Percentiles rank a stretch among this genome's conserved stretches.
Evolutionary conservation across 2,888 invertebrate genomes (phyloP).

Genomic region (Dryobota labecula): DNA sequence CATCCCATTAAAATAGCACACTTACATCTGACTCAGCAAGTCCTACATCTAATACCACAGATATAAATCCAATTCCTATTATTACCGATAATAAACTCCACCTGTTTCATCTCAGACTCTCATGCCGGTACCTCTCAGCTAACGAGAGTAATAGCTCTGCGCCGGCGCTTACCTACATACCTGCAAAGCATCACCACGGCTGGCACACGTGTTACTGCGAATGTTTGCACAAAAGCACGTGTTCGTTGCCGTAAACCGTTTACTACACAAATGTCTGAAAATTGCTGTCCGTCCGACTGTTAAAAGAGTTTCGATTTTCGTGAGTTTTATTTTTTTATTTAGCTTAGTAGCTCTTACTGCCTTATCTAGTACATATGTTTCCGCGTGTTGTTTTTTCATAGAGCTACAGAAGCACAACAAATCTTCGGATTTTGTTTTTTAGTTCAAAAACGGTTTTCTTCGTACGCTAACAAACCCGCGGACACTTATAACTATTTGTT

Average conservation of each 20-base stretch:
- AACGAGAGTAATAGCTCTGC: constrained; percentile 42
- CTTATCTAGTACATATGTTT: neutral
- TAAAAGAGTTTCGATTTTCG: neutral
- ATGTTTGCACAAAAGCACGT: constrained; percentile 40
- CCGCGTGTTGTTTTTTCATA: neutral
- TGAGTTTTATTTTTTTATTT: neutral
- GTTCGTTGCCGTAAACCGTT: constrained; percentile 31
- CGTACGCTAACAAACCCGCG: neutral
- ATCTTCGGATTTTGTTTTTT: neutral
- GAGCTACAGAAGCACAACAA: neutral
- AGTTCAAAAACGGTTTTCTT: neutral
- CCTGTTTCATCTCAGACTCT: constrained; percentile 29
- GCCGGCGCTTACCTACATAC: constrained; percentile 44
- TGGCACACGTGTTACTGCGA: constrained; percentile 20
- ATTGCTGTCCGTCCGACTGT: neutral
- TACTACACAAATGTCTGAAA: constrained; percentile 3
- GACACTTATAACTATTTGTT: neutral
- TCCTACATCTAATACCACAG: neutral
- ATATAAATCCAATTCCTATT: constrained; percentile 26
- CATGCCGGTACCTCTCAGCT: neutral
- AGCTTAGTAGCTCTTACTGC: neutral
- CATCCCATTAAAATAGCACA: constrained; percentile 7
- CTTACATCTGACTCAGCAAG: neutral
- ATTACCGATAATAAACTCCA: constrained; percentile 26
- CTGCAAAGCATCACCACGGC: constrained; percentile 51